Evolutionary conservation across 2,888 invertebrate genomes (phyloP).

Genomic region (Anthophora plumipes): DNA sequence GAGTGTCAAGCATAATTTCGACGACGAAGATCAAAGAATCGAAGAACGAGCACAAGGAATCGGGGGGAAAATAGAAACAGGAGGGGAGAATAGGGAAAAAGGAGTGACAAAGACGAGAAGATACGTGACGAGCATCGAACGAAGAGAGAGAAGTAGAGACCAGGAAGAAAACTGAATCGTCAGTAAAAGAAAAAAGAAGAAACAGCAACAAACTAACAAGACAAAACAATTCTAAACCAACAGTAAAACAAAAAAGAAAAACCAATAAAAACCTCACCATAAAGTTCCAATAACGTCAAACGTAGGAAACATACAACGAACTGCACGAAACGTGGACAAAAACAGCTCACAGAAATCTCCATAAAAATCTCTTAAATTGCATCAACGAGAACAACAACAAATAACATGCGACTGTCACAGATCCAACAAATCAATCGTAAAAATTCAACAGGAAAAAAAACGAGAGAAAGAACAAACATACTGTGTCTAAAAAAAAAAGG

Average conservation of each 20-base stretch:
- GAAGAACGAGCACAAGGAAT: conserved; percentile 13
- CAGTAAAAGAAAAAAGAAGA: background rate
- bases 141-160: too few relatives aligned
- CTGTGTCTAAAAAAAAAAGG: too few relatives aligned
- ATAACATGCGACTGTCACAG: background rate
- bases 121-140: conserved; percentile 20
- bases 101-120: background rate
- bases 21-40: conserved; percentile 24
- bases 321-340: background rate
- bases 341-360: background rate
- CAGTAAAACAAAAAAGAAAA: conserved; percentile 12
- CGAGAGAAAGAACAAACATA: background rate
- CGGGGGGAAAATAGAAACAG: background rate
- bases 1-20: conserved; percentile 28
- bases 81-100: too few relatives aligned
- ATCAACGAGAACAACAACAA: background rate
- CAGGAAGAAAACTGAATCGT: background rate
- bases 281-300: background rate
- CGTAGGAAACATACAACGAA: background rate
- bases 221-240: background rate
- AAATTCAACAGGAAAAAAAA: background rate
- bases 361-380: background rate
- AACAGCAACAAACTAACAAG: background rate
- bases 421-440: background rate
- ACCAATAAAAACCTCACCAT: background rate